Base-by-base conservation (phyloP, 2,888 invertebrate genomes). In the Campopleginae sp. region DNA sequence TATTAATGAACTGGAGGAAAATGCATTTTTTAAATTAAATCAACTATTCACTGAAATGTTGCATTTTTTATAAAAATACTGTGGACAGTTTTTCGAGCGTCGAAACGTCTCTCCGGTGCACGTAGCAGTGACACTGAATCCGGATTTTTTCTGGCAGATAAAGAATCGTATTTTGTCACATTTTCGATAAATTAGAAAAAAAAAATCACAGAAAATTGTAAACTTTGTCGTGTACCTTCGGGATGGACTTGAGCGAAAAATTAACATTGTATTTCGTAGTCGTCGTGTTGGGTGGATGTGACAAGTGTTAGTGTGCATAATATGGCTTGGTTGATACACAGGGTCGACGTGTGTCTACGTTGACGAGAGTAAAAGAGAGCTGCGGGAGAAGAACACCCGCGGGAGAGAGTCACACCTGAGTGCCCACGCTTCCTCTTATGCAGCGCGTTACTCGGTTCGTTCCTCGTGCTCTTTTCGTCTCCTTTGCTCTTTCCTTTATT, bases 351-450 rank as follows among this genome's bases (percentile, higher is more conserved):
- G 8, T n/a, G 76, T 44, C 51, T 38, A 19, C 31, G 63, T 58
- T 46, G 19, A 70, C 58, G 78, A 86, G 80, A 74, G 75, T 68
- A 38, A 72, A 58, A 27, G 81, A 84, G 86, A 81, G 87, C 86
- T 87, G 17, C 63, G 48, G 91, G 90, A 91, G 89, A 91, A 87
- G 89, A 90, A 90, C 91, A 90, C 92, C 92, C 92, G 91, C 93
- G 91, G 91, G 92, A 91, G 89, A 90, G 92, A 92, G 93, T 93
- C 92, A 93, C 93, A 92, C 92, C 92, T 89, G 92, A 93, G 93
- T 92, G 93, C 93, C 90, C 92, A 91, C 93, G 93, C 91, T 93
- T 93, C 93, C 93, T 93, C 92, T 93, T 90, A 92, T 92, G 91
- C 92, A 89, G n/a, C 54, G 19, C 89, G 88, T 88, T 88, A 81